Evolutionary conservation across 2,888 invertebrate species (phyloP), one percentile per base, ranked within the genome.

Genomic region (Drosophila vallismaia): DNA sequence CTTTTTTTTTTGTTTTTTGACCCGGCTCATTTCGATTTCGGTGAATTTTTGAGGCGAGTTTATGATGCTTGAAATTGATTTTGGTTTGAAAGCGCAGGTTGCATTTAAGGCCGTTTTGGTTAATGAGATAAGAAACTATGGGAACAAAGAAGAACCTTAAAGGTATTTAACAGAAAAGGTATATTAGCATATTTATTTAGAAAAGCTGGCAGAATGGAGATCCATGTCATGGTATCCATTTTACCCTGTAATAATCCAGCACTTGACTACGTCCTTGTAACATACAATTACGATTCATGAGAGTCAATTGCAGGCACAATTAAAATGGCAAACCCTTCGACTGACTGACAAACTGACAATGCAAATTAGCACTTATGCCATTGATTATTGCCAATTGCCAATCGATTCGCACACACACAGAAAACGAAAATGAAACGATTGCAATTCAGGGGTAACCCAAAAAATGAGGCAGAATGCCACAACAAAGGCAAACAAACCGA

Each of bases 321-420:
- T 67, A 67, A 67, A 67, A 56, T 67, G 64, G 31, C 68, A 59
- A 42, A 24, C 42, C 64, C 59, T 36, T 29, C 14, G 68, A 5
- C 54, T 28, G 62, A 4, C 69, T 56, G 67, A 45, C 71, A 66
- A 60, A 59, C 69, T 46, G 71, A 76, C 87, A 87, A 85, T 85
- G 52, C 70, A 85, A 87, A 85, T 85, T 82, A 85, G 82, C 80
- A 79, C 83, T 85, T 87, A 79, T 74, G 50, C 82, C 74, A 77
- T 80, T 79, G 85, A 87, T 85, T 87, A 85, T 85, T 82, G 83
- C 57, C 84, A 78, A 84, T 86, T 83, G 84, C 67, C 84, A 83
- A 86, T 83, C 79, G 76, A 82, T 73, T 75, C 26, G 64, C 63
- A 64, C 29, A 63, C 49, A 33, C 33, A 36, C 33, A 36, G 4